Base-by-base conservation (phyloP, 2,888 invertebrate species). In the Chrysina gloriosa region DNA sequence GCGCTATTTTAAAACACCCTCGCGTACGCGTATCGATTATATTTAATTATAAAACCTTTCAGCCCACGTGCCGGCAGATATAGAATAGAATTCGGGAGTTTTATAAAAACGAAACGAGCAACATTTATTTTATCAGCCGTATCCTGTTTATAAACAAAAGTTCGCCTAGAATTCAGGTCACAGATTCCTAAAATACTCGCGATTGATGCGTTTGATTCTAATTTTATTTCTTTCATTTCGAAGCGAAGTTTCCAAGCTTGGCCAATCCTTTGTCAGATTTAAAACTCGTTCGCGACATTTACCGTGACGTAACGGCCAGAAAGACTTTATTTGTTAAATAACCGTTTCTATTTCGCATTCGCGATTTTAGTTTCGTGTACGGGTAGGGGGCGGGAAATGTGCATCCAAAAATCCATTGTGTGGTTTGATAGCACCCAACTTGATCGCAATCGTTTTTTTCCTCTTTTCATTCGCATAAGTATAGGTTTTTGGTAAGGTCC, bases 81-180 rank as follows among this genome's bases (percentile, higher is more conserved):
- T 36, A 36, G n/a, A n/a, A 36, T 36, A 45, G 19, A 16, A 16
- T 45, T 45, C 19, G 45, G 14, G 45, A 48, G 25, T 25, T 11
- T 9, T n/a, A 47, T 21, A 47, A 48, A n/a, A 21, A 25, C 11
- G 48, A 25, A 48, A 11, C 48, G 25, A 25, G 11, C 21, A 21
- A 25, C 11, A 48, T 56, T 56, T 56, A 52, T 52, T 52, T 39
- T 61, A 47, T 45, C 45, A 47, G 11, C 11, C 36, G 19, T 31
- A 63, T 63, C 63, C 54, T 65, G 42, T 65, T 65, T 54, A 65
- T 54, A 54, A 65, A 65, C 65, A 65, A 65, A 65, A 54, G 14
- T 42, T 42, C 21, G 42, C 42, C 29, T 27, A 54, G 65, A 54
- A 65, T 65, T 65, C 39, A 54, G 65, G 65, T 65, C 65, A 52